Base-by-base conservation (phyloP, 1,140 invertebrate genomes). In the Chlorops oryzae region DNA sequence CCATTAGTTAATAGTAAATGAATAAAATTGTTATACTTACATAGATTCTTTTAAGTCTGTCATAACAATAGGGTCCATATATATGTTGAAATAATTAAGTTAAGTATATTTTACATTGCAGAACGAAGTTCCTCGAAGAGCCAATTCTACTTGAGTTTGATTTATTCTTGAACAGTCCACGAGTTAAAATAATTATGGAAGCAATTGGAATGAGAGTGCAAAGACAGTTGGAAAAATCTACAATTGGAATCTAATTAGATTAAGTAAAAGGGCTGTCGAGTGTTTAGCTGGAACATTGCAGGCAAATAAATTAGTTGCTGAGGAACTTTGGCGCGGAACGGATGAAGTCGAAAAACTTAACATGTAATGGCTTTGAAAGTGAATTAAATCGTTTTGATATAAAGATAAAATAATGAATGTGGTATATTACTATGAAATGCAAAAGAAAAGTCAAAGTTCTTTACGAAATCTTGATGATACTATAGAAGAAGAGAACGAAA, bases 191-290 rank as follows among this genome's bases (percentile, higher is more conserved):
- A n/a, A n/a, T n/a, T n/a, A n/a, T n/a, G n/a, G n/a, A n/a, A n/a
- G n/a, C n/a, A n/a, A n/a, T n/a, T n/a, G n/a, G n/a, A n/a, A n/a
- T n/a, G n/a, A n/a, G n/a, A n/a, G n/a, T n/a, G n/a, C n/a, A n/a
- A n/a, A n/a, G n/a, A n/a, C n/a, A n/a, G n/a, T n/a, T n/a, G n/a
- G n/a, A n/a, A n/a, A n/a, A n/a, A n/a, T n/a, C n/a, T n/a, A n/a
- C n/a, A n/a, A n/a, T n/a, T n/a, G n/a, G 34, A 49, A 23, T 39
- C 47, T 49, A 49, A 49, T 49, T 49, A 40, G 47, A 49, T 49
- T 49, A 49, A 49, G 18, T 40, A 23, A 20, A 41, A 32, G 10
- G 20, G 5, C 24, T 20, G 10, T 13, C 9, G 27, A 18, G 22
- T 34, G 13, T 34, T 18, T 37, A 47, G 23, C 15, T 28, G 38